Percentiles rank a stretch among this genome's conserved stretches.
phyloP scores from a whole-genome alignment of 2,888 invertebrate genomes.

The Hypomecis punctinalis region DNA sequence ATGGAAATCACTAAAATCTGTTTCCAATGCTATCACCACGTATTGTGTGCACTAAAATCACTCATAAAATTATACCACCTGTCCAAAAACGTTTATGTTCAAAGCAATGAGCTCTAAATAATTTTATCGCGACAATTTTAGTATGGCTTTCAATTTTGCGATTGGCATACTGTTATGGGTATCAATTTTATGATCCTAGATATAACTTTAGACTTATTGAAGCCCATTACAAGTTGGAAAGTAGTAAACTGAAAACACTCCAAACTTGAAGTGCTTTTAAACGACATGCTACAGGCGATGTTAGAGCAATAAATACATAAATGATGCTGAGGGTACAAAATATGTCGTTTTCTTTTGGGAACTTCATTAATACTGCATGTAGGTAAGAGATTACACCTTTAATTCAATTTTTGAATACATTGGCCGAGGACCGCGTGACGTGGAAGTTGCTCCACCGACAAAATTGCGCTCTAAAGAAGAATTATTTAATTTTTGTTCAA shows the following conservation, averaged over 20 bases:
- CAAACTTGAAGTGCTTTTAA: constrained; percentile 28
- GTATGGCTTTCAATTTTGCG: constrained; percentile 29
- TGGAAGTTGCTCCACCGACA: no score
- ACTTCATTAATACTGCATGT: neutral
- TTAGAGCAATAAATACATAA: constrained; percentile 22
- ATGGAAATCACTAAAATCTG: no score
- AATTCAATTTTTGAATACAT: no score
- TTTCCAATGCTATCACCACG: neutral
- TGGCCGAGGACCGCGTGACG: no score
- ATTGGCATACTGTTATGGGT: constrained; percentile 29
- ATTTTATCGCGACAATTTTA: constrained; percentile 16
- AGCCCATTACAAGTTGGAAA: constrained; percentile 31
- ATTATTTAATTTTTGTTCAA: no score
- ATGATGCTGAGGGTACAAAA: neutral
- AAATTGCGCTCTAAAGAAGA: no score
- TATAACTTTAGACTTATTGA: constrained; percentile 29
- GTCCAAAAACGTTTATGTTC: constrained; percentile 1
- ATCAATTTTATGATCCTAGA: constrained; percentile 26
- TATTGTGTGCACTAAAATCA: neutral
- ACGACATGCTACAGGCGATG: constrained; percentile 20
- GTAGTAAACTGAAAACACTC: constrained; percentile 29
- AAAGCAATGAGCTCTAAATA: constrained; percentile 7
- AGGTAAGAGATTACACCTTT: no score
- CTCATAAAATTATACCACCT: constrained; percentile 3
- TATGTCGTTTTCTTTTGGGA: neutral